phyloP scores from a whole-genome alignment of 2,113 vertebrate species.

The Hyla sarda region DNA sequence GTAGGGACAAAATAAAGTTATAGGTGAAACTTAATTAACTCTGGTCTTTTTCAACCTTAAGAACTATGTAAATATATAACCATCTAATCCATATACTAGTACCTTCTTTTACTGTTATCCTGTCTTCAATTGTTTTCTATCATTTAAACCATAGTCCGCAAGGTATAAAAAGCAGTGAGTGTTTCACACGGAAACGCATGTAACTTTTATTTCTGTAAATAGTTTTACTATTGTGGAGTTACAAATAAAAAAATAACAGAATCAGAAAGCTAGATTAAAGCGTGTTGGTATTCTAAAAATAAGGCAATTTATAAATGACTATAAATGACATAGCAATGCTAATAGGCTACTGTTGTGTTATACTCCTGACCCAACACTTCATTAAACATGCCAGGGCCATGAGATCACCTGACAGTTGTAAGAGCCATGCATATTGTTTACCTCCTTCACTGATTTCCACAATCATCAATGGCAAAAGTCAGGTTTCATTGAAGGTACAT shows the following conservation, averaged over 20 bases:
- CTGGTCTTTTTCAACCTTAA: no score
- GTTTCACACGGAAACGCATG: no score
- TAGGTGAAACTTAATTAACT: no score
- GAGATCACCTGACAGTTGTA: neutral
- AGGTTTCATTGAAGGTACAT: constrained; percentile 23
- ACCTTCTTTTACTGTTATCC: no score
- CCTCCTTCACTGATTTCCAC: neutral
- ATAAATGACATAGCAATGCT: neutral
- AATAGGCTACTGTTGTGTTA: constrained; percentile 2
- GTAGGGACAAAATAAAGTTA: no score
- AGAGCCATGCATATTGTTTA: neutral
- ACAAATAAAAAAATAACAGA: neutral
- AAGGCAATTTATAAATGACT: neutral
- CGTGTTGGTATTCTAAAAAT: neutral
- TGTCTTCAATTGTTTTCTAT: no score
- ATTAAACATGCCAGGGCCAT: neutral
- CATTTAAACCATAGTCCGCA: no score
- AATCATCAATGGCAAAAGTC: neutral
- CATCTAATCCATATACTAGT: no score
- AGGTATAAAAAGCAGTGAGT: no score
- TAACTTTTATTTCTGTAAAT: neutral
- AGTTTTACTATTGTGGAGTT: neutral
- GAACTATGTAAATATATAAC: no score
- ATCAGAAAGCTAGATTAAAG: neutral
- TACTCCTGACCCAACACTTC: neutral